Evolutionary conservation across 2,113 vertebrate genomes (phyloP).

Genomic region (Hydrolagus affinis): DNA sequence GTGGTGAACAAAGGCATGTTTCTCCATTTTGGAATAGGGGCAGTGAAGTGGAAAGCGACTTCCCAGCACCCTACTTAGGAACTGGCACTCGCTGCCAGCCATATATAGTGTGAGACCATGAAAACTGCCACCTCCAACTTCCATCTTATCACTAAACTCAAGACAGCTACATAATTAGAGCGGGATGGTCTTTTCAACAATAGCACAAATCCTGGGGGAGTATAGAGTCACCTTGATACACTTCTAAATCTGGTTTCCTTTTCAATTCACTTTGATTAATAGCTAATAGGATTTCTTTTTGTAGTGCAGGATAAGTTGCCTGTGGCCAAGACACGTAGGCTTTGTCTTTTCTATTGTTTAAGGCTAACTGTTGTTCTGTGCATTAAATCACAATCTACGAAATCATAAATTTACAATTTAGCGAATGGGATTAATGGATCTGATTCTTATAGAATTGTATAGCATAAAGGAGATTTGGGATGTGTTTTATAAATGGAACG

Average conservation of each 20-base stretch:
- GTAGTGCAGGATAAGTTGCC: not conserved
- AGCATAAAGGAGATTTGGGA: too few species aligned
- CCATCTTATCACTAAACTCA: not conserved
- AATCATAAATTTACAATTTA: too few species aligned
- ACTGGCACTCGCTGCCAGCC: not conserved
- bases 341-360: not conserved
- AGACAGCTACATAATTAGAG: not conserved
- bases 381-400: not conserved
- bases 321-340: not conserved
- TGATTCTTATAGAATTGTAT: too few species aligned
- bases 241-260: not conserved
- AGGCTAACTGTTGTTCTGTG: not conserved
- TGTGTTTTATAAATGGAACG: too few species aligned
- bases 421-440: too few species aligned
- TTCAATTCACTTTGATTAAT: not conserved
- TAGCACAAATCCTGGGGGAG: not conserved
- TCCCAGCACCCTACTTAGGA: constrained; percentile 38
- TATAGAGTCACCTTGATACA: not conserved
- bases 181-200: not conserved
- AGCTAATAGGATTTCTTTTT: not conserved
- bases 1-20: constrained; percentile 49
- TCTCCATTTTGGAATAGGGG: constrained; percentile 48
- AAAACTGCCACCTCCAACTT: too few species aligned
- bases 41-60: constrained; percentile 42
- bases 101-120: too few species aligned